Conservation (phyloP, 2,888 invertebrate genomes). For the Hyposoter didymator region DNA sequence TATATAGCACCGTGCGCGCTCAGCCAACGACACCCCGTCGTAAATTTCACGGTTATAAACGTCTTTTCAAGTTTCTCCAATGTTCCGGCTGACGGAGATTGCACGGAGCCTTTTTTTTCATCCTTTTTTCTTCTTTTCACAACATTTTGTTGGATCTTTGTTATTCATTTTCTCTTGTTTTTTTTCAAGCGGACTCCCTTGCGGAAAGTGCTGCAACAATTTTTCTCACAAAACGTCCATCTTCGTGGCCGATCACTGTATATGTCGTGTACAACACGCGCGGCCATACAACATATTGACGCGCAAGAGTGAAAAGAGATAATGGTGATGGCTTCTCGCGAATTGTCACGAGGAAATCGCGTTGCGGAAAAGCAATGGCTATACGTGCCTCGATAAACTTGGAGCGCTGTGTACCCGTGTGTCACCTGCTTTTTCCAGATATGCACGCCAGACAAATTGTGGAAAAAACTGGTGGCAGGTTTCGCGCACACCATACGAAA, state of each 20-base stretch:
- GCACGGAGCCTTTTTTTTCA: conserved; percentile 21
- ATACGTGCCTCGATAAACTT: not conserved
- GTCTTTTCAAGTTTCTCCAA: conserved; percentile 71
- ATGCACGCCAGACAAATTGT: conserved; percentile 54
- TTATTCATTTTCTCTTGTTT: not conserved
- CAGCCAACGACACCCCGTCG: conserved; percentile 65
- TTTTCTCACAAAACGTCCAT: too few species aligned
- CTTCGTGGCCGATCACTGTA: too few species aligned
- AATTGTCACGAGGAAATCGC: conserved; percentile 28
- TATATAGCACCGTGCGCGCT: conserved; percentile 22
- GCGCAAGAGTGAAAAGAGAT: not conserved
- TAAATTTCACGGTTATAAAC: conserved; percentile 77
- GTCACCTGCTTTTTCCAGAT: not conserved
- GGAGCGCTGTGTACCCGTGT: not conserved
- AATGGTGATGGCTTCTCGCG: conserved; percentile 14
- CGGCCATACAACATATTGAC: too few species aligned
- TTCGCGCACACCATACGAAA: conserved; percentile 18
- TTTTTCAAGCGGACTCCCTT: not conserved
- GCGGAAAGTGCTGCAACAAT: not conserved
- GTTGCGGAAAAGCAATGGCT: conserved; percentile 29
- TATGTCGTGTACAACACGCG: too few species aligned
- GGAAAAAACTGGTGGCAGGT: conserved; percentile 47
- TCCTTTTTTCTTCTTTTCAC: conserved; percentile 28
- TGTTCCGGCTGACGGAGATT: conserved; percentile 21
- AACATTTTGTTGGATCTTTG: conserved; percentile 1